Base-by-base conservation (phyloP, 2,797 vertebrate species). In the Pangasius djambal region DNA sequence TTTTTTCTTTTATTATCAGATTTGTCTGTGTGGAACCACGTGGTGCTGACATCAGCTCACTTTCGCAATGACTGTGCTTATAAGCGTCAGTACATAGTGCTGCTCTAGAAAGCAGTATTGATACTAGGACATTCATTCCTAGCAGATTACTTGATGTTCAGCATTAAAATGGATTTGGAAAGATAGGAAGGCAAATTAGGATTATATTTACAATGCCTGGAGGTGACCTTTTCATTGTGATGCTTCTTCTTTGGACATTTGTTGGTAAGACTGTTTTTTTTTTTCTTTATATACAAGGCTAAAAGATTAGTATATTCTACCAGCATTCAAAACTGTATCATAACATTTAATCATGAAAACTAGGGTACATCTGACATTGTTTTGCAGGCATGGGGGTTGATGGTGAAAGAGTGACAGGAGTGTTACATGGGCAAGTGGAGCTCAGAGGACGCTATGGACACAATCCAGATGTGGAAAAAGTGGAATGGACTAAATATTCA, bases 401-500 rank as follows among this genome's bases (percentile, higher is more conserved):
- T 52, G 44, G 44, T 40, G 34, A 86, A 18, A 85, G 13, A 10
- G 81, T 79, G 57, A 67, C 65, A 13, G 72, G 69, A 44, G n/a
- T 70, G 57, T 84, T 90, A 82, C 18, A 87, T 16, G 59, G 83
- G 20, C 75, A 6, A 67, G 87, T 83, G 59, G 70, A 86, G 59
- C 85, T 91, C 18, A 18, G 9, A 18, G 84, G 50, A 87, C 70
- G 12, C 6, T 61, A 44, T 48, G 70, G 18, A 37, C 57, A 57
- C 1, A 13, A 4, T 52, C 15, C 81, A n/a, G 22, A 59, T n/a
- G 37, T 88, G 4, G 0, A 1, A 0, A 2, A 0, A 2, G 81
- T 92, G 79, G 16, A 57, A 86, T 91, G 90, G 90, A 31, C 0
- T 13, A 92, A 89, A 78, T 15, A 57, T n/a, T 0, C 18, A 59